Conservation (phyloP, 1,140 invertebrate genomes). For the Physella acuta region DNA sequence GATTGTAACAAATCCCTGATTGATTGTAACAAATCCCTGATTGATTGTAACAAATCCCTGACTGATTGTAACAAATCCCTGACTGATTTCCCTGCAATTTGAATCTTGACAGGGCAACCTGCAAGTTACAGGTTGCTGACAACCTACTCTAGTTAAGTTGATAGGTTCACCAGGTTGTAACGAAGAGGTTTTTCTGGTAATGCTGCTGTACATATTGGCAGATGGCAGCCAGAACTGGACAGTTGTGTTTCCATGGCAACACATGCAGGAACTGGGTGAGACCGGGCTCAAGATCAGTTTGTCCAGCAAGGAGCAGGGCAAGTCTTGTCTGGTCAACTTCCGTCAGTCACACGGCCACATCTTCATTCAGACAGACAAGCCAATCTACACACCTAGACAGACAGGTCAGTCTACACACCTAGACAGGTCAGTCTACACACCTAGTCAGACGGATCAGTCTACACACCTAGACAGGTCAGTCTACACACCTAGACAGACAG, state of each 20-base stretch:
- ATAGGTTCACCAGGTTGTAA: no score
- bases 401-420: conserved; percentile 31
- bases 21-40: background rate
- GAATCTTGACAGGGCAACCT: background rate
- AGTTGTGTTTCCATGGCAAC: conserved; percentile 2
- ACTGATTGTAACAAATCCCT: no score
- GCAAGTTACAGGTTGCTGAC: background rate
- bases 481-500: background rate
- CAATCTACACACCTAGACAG: conserved; percentile 43
- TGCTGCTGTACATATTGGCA: background rate
- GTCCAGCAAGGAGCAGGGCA: background rate
- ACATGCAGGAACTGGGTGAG: background rate
- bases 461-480: background rate
- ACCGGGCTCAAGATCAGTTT: background rate
- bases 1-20: background rate
- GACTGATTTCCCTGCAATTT: background rate
- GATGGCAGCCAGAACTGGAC: background rate
- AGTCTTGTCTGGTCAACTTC: background rate
- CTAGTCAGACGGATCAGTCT: background rate
- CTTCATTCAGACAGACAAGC: conserved; percentile 49
- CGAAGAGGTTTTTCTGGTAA: no score
- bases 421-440: background rate
- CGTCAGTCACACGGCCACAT: conserved; percentile 32
- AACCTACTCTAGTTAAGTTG: background rate
- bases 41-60: background rate